Evolutionary conservation across 2,888 invertebrate genomes (phyloP).

Genomic region (Branchipolynoe longqiensis): DNA sequence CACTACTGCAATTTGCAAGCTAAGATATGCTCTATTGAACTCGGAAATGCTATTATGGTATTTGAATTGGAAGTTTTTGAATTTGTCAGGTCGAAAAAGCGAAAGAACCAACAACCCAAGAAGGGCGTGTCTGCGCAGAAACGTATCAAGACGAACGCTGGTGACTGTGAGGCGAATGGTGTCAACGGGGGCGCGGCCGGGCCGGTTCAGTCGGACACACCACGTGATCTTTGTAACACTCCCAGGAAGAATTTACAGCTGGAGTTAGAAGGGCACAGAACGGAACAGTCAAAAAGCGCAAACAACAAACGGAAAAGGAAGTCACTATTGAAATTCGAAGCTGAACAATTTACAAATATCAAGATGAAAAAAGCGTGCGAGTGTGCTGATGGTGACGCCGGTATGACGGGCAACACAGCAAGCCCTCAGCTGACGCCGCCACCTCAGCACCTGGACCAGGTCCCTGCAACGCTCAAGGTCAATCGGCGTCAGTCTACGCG

Average conservation of each 20-base stretch:
- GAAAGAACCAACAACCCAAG: not conserved
- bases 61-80: no score
- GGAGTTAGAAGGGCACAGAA: not conserved
- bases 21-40: no score
- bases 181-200: not conserved
- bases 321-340: not conserved
- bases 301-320: not conserved
- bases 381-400: not conserved
- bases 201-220: no score
- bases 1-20: no score
- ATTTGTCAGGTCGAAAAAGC: not conserved
- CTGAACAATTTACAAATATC: not conserved
- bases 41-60: no score
- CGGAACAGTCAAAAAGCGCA: not conserved
- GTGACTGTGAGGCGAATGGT: not conserved
- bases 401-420: no score
- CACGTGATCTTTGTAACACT: not conserved
- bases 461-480: conserved; percentile 9
- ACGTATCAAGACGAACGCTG: not conserved
- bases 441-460: conserved; percentile 24
- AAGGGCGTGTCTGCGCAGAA: not conserved
- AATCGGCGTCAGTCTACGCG: conserved; percentile 21
- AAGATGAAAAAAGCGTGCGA: not conserved
- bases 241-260: not conserved
- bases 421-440: no score